Base-by-base conservation (phyloP, 2,797 vertebrate species). In the Strix occidentalis region DNA sequence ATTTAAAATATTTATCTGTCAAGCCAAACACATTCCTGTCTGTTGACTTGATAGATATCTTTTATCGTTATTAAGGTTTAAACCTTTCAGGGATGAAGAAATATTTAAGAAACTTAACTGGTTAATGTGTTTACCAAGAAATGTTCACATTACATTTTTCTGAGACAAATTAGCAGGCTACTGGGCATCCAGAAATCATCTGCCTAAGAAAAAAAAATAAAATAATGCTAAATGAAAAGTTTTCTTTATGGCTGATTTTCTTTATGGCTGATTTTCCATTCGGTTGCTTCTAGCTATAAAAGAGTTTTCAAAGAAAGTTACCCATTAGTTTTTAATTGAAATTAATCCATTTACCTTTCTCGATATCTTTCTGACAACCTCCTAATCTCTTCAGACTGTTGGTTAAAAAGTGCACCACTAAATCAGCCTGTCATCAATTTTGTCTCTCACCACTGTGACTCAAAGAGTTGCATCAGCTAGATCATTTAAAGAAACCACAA, bases 361-460 rank as follows among this genome's bases (percentile, higher is more conserved):
- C 95, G 70, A 90, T 97, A 92, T 97, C 71, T 92, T 94, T 93
- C 84, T 97, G 97, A 97, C 96, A 98, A 94, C 79, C 53, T 96
- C 92, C 72, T 97, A 97, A 96, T 97, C 85, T 96, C 93, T 97
- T 97, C 82, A 96, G 95, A 95, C 95, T 97, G 87, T 97, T 98
- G 94, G 71, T 94, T 95, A 94, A 96, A 91, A 96, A 97, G 97
- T 86, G 94, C 46, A 65, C 91, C 75, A 96, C 76, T 96, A 97
- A 98, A 96, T 95, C 94, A 98, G 77, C 66, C 94, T 97, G 90
- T 96, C 87, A 97, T 97, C 96, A 97, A 97, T 97, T 97, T 97
- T 94, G 89, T 93, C 96, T 97, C 90, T 97, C 96, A 93, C 93
- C 83, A 95, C 71, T 96, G 79, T 90, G 96, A 97, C 71, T 98